Percentiles rank a stretch among this genome's conserved stretches.
Evolutionary conservation across 2,888 invertebrate genomes (phyloP).

Genomic region (Norana najaformis): DNA sequence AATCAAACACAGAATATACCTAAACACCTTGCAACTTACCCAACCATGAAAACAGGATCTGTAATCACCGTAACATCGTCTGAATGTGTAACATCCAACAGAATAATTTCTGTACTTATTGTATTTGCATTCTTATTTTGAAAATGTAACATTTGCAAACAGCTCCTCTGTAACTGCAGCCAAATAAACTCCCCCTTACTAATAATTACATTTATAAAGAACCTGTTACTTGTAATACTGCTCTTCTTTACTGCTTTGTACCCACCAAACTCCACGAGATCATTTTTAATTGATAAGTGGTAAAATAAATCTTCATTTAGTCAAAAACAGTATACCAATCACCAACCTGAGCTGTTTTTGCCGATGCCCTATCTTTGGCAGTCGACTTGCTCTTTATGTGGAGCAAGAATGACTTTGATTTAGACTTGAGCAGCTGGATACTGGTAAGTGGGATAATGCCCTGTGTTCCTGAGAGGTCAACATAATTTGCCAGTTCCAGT

Average conservation of each 20-base stretch:
- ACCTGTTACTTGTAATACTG: background rate
- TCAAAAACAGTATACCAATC: background rate
- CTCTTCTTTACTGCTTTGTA: background rate
- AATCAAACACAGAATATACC: background rate
- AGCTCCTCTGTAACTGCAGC: no score
- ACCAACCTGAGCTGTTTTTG: background rate
- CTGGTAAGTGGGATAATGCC: slow-evolving; percentile 85
- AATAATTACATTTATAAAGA: background rate
- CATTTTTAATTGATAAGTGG: no score
- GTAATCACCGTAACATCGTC: background rate
- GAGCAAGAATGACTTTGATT: slow-evolving; percentile 57
- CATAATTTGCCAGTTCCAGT: slow-evolving; percentile 76
- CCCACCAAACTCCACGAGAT: background rate
- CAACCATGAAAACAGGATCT: background rate
- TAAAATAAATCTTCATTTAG: background rate
- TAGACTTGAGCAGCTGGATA: slow-evolving; percentile 66
- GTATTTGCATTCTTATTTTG: background rate
- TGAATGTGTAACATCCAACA: background rate
- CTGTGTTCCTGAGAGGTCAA: slow-evolving; percentile 82
- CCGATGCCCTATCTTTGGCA: background rate
- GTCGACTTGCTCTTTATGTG: slow-evolving; percentile 51
- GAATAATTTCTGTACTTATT: background rate
- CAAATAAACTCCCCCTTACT: no score
- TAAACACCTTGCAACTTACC: background rate
- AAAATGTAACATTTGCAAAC: background rate